Conservation (phyloP, 2,113 vertebrate genomes). For the Apodemus speciosus region DNA sequence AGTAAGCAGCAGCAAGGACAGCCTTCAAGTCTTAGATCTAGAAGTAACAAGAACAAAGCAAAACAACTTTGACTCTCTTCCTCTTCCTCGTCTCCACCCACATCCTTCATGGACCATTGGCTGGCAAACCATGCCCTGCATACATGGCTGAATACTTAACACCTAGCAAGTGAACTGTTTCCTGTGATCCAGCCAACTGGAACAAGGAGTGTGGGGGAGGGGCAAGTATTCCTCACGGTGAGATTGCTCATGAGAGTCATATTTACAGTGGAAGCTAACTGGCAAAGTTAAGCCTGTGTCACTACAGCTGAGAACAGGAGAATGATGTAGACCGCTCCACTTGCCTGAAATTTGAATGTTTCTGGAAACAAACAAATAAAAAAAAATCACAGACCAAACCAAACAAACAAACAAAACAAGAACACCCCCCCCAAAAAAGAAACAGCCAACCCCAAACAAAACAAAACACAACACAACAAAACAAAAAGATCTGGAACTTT, state of each 20-base stretch:
- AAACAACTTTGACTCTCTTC: constrained; percentile 24
- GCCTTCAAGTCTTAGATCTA: constrained; percentile 82
- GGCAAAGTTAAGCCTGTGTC: constrained; percentile 77
- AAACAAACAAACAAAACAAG: too few species aligned
- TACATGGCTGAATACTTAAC: constrained; percentile 86
- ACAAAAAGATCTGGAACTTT: not conserved
- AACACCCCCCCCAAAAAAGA: too few species aligned
- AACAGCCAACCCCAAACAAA: too few species aligned
- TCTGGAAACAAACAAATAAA: not conserved
- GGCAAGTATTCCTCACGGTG: constrained; percentile 75
- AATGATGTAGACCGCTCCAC: constrained; percentile 60
- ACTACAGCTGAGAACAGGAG: constrained; percentile 65
- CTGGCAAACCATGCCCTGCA: constrained; percentile 91
- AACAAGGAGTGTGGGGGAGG: constrained; percentile 81
- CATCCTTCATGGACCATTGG: constrained; percentile 90
- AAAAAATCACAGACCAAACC: too few species aligned
- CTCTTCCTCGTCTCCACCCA: constrained; percentile 77
- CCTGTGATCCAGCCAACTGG: constrained; percentile 87
- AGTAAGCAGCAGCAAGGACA: constrained; percentile 83
- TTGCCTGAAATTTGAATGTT: not conserved
- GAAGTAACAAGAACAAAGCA: constrained; percentile 53
- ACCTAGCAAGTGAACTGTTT: constrained; percentile 86
- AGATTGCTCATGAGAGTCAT: constrained; percentile 79
- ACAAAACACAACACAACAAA: too few species aligned
- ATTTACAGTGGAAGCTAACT: constrained; percentile 73